Percentiles rank a stretch among this genome's conserved stretches.
Conservation (phyloP, 37 sponge, comb jelly and placozoan genomes). For the Halichondria panicea region DNA sequence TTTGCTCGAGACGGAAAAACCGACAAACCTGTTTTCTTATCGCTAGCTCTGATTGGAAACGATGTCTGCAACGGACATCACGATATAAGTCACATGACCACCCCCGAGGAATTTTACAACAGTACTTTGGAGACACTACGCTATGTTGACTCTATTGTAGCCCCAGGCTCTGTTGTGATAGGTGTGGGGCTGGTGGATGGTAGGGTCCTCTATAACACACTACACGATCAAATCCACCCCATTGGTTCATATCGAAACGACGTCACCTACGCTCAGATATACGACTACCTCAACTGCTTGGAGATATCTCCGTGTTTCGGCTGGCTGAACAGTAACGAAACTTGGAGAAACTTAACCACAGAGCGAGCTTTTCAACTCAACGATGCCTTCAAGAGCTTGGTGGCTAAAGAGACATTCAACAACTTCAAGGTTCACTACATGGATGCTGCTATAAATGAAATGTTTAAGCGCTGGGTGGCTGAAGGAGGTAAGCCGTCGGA, state of each 20-base stretch:
- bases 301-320: slow-evolving; percentile 91
- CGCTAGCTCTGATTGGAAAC: slow-evolving; percentile 82
- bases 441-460: slow-evolving; percentile 55
- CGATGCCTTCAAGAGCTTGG: slow-evolving; percentile 48
- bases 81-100: slow-evolving; percentile 82
- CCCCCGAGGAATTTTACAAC: slow-evolving; percentile 78
- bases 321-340: slow-evolving; percentile 90
- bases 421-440: slow-evolving; percentile 75
- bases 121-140: slow-evolving; percentile 55
- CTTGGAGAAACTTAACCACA: slow-evolving; percentile 80
- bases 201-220: slow-evolving; percentile 74
- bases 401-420: slow-evolving; percentile 56
- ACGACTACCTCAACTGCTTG: slow-evolving; percentile 91
- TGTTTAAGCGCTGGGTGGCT: slow-evolving; percentile 51
- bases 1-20: slow-evolving; percentile 39
- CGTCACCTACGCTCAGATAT: slow-evolving; percentile 80
- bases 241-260: slow-evolving; percentile 71
- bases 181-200: slow-evolving; percentile 82
- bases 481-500: slow-evolving; percentile 77
- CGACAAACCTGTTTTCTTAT: slow-evolving; percentile 74
- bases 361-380: slow-evolving; percentile 80
- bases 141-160: slow-evolving; percentile 70
- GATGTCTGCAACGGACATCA: slow-evolving; percentile 90
- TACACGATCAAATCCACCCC: slow-evolving; percentile 82
- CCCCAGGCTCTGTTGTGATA: slow-evolving; percentile 69